Evolutionary conservation across 1,140 invertebrate genomes (phyloP), one percentile per base, ranked within the genome.

Genomic region (Tetramorium simillimum): DNA sequence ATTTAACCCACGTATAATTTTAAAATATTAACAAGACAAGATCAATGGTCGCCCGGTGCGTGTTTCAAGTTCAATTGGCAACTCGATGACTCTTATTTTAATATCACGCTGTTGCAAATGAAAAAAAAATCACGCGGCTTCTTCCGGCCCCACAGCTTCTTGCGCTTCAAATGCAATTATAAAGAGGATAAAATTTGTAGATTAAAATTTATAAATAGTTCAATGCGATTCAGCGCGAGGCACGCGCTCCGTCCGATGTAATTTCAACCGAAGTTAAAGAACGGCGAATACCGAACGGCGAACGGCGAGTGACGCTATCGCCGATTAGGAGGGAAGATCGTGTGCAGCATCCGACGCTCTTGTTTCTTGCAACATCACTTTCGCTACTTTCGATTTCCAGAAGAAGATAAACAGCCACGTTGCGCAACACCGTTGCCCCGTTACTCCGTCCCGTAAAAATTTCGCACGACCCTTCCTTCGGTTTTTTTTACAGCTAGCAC

Each of bases 381-480:
- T 92, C 89, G 89, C 91, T 91, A 90, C 91, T 91, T 91, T 92
- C 90, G 88, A 91, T 90, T 69, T 88, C 86, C 60, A 81, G 69
- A 80, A 49, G 51, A 82, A 58, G 51, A 82, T 82, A 72, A 82
- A 82, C 67, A 43, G 37, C 53, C 67, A 33, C 24, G 67, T 82
- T 82, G 65, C 67, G 51, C 67, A 82, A 82, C 51, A 6, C 46
- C 37, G 37, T 46, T 46, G 24, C 18, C 21, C 24, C 67, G 18
- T 60, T 84, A 63, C 73, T n/a, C n/a, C 56, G 21, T 60, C 67
- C 43, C 24, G 51, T 24, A 60, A 73, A 60, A 82, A 82, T 82
- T 58, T 60, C n/a, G 37, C 80, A 56, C 80, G 67, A 43, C 65
- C 53, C 16, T 60, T 80, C 43, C n/a, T 70, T 43, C 33, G 9